Conservation (phyloP, 1,140 invertebrate species). For the Nebria ingens region DNA sequence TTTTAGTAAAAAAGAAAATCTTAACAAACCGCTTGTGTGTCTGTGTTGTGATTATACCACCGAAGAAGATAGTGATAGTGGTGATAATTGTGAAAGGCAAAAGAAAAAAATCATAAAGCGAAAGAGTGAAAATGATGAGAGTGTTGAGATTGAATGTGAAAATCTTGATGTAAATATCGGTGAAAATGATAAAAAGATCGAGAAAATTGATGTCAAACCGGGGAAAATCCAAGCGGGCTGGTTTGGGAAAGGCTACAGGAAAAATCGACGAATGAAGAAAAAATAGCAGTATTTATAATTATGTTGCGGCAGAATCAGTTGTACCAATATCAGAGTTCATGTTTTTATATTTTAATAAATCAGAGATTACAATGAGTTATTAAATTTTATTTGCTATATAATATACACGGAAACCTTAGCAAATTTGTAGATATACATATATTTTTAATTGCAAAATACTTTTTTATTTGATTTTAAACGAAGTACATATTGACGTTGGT, state of each 20-base stretch:
- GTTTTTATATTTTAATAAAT: no score
- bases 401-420: no score
- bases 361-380: no score
- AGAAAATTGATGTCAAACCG: constrained; percentile 26
- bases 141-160: constrained; percentile 32
- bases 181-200: constrained; percentile 22
- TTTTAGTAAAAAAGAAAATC: constrained; percentile 35
- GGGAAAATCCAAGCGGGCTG: constrained; percentile 43
- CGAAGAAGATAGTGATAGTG: constrained; percentile 30
- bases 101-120: neutral
- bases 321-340: no score
- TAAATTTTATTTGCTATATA: no score
- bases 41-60: constrained; percentile 45
- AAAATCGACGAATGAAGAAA: constrained; percentile 33
- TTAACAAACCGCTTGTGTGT: constrained; percentile 35
- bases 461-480: no score
- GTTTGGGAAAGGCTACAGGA: constrained; percentile 48
- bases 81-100: constrained; percentile 27
- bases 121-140: constrained; percentile 12
- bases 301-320: no score
- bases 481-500: neutral
- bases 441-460: no score
- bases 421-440: no score
- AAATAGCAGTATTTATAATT: constrained; percentile 3
- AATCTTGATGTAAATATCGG: constrained; percentile 19